Evolutionary conservation across 2,888 invertebrate species (phyloP).

Genomic region (Mimachlamys varia): DNA sequence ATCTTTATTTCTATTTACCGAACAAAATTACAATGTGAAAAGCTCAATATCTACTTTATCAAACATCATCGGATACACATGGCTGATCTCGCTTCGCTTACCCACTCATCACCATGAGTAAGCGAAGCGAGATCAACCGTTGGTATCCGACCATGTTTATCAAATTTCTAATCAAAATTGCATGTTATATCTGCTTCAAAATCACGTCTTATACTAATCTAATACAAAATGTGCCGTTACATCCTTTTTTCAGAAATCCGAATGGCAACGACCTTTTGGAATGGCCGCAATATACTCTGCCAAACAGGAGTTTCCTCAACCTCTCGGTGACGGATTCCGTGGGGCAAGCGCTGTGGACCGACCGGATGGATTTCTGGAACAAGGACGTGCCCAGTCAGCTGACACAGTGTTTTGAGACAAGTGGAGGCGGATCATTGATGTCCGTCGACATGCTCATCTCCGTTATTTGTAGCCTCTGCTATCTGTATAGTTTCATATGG

Average conservation of each 20-base stretch:
- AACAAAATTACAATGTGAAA: too few relatives aligned
- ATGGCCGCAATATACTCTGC: constrained; percentile 50
- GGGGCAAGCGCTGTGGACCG: constrained; percentile 42
- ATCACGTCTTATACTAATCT: too few relatives aligned
- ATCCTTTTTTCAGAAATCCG: constrained; percentile 49
- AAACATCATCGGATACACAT: too few relatives aligned
- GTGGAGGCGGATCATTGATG: not conserved
- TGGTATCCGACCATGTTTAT: too few relatives aligned
- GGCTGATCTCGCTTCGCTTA: too few relatives aligned
- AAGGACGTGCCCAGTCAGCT: not conserved
- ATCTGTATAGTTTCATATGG: not conserved
- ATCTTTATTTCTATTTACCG: too few relatives aligned
- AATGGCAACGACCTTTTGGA: constrained; percentile 39
- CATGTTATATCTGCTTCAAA: too few relatives aligned
- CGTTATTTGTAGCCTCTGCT: not conserved
- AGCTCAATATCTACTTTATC: too few relatives aligned
- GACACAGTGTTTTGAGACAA: not conserved
- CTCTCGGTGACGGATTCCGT: constrained; percentile 43
- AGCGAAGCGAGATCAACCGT: too few relatives aligned
- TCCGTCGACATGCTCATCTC: not conserved
- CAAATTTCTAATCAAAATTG: too few relatives aligned
- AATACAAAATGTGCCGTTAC: too few relatives aligned
- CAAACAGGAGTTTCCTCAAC: constrained; percentile 45
- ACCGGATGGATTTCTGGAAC: constrained; percentile 55
- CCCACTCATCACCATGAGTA: too few relatives aligned